phyloP scores from a whole-genome alignment of 2,888 invertebrate species.

The Chrysomela aeneicollis region DNA sequence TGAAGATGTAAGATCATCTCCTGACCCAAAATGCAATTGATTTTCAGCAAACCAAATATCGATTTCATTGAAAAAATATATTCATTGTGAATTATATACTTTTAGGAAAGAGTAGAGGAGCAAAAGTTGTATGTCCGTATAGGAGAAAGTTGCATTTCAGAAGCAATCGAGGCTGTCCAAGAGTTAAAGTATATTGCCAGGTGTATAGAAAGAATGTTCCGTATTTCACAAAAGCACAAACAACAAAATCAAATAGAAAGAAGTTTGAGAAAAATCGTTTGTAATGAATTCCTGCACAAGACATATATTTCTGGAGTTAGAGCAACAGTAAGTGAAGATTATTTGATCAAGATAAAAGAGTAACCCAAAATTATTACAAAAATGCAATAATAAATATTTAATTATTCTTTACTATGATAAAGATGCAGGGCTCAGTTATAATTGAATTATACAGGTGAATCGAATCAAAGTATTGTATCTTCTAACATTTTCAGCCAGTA shows the following conservation, averaged over 20 bases:
- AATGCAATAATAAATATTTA: too few species aligned
- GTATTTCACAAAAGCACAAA: slow-evolving; percentile 49
- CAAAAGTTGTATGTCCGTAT: slow-evolving; percentile 54
- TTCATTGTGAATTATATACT: slow-evolving; percentile 16
- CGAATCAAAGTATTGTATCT: background rate
- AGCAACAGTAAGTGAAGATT: slow-evolving; percentile 35
- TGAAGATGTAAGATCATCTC: slow-evolving; percentile 42
- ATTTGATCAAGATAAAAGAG: background rate
- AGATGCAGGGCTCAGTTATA: too few species aligned
- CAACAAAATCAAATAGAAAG: slow-evolving; percentile 36
- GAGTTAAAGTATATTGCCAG: slow-evolving; percentile 59
- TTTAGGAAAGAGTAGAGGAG: slow-evolving; percentile 54
- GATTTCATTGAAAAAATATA: too few species aligned
- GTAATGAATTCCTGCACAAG: slow-evolving; percentile 30
- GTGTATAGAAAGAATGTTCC: slow-evolving; percentile 57
- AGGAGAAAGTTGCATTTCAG: slow-evolving; percentile 54
- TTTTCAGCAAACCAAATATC: background rate
- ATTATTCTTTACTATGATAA: too few species aligned
- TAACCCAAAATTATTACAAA: background rate
- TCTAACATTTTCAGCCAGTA: slow-evolving; percentile 20
- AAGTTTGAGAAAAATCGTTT: slow-evolving; percentile 23
- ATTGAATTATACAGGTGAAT: background rate
- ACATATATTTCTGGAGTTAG: slow-evolving; percentile 33
- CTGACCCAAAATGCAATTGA: background rate
- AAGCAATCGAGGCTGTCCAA: slow-evolving; percentile 56